phyloP scores from a whole-genome alignment of 2,888 invertebrate species.

The Siphlonurus alternatus region DNA sequence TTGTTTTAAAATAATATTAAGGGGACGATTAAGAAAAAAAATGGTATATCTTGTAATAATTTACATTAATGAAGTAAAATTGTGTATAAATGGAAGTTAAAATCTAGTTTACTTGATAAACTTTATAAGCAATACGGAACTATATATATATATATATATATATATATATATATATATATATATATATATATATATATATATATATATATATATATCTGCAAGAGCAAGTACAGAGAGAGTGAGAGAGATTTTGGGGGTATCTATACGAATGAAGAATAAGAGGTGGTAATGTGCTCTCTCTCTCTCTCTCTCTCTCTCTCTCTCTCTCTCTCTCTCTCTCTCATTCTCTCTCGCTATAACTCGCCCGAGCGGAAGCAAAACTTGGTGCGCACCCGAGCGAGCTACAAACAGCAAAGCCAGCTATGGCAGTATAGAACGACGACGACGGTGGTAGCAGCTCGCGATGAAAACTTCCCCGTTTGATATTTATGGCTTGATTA shows the following conservation, averaged over 20 bases:
- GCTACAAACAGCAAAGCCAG: neutral
- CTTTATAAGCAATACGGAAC: neutral
- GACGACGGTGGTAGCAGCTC: neutral
- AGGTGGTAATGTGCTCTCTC: neutral
- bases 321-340: too few relatives aligned
- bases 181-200: neutral
- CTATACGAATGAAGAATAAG: neutral
- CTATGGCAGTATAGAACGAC: neutral
- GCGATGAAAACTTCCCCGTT: neutral
- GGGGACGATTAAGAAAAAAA: too few relatives aligned
- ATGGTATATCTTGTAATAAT: too few relatives aligned
- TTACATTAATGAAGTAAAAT: too few relatives aligned
- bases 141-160: neutral
- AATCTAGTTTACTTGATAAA: too few relatives aligned
- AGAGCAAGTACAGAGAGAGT: too few relatives aligned
- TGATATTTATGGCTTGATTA: neutral
- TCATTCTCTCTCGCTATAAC: too few relatives aligned
- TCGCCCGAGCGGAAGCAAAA: neutral
- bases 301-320: too few relatives aligned
- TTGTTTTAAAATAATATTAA: too few relatives aligned
- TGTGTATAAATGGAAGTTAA: too few relatives aligned
- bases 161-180: neutral
- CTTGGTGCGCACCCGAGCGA: neutral
- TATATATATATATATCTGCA: neutral
- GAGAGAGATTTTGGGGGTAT: too few relatives aligned